Conservation (phyloP, 2,113 vertebrate species). For the Oreochromis aureus region DNA sequence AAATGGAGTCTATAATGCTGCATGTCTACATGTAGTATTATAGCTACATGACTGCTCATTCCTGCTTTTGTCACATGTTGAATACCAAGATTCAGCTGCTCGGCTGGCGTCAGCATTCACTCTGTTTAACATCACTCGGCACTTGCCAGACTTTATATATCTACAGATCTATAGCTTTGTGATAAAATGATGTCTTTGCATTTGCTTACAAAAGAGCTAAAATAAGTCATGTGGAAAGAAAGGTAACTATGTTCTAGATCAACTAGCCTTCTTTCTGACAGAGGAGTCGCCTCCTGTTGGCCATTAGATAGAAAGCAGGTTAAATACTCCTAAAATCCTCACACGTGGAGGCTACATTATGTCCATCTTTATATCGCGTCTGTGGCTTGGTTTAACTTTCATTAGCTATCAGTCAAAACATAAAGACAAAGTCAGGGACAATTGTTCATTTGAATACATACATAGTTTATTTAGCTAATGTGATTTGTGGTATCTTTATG, state of each 20-base stretch:
- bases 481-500: conserved; percentile 8
- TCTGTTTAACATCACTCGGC: not conserved
- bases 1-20: not conserved
- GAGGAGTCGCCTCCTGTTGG: not conserved
- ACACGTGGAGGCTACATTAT: not conserved
- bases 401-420: not conserved
- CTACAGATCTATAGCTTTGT: not conserved
- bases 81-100: not conserved
- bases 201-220: not conserved
- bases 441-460: not conserved
- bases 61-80: not conserved
- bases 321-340: not conserved
- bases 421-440: not conserved
- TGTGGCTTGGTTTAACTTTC: not conserved
- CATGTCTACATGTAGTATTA: too few relatives aligned
- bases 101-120: not conserved
- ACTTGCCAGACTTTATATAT: not conserved
- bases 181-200: not conserved
- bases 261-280: not conserved
- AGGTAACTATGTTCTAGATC: fast-evolving
- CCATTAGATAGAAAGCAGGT: not conserved
- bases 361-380: not conserved
- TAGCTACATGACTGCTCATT: not conserved
- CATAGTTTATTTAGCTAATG: conserved; percentile 34
- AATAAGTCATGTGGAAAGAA: not conserved